A percentile compares a stretch with the other conserved stretches of the same genome.
Conservation (phyloP, 2,888 invertebrate genomes). For the Imbricaverruca yamaguchii region DNA sequence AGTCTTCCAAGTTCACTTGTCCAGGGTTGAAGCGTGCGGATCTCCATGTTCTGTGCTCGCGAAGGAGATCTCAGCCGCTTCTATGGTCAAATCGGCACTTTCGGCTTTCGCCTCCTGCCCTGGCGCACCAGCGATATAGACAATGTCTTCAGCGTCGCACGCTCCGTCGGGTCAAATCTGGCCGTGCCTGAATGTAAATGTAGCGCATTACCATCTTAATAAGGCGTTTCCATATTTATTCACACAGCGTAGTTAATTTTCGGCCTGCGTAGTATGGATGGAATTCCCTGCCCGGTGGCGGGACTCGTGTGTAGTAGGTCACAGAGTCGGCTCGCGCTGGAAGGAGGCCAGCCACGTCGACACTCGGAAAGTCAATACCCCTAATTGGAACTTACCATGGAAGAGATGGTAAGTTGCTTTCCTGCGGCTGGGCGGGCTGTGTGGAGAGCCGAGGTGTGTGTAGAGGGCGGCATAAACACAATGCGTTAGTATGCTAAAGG, state of each 20-base stretch:
- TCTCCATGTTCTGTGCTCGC: too few relatives aligned
- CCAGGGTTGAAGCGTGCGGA: too few relatives aligned
- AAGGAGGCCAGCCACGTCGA: background rate
- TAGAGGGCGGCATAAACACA: background rate
- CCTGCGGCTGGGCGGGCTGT: too few relatives aligned
- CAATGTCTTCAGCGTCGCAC: background rate
- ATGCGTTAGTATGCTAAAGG: background rate
- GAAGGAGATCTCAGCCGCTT: too few relatives aligned
- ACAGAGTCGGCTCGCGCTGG: background rate
- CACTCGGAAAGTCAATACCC: background rate
- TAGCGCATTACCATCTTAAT: background rate
- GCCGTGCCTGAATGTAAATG: background rate
- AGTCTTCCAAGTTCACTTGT: too few relatives aligned
- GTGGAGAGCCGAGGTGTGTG: background rate
- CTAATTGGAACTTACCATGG: background rate
- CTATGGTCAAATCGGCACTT: background rate
- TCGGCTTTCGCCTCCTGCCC: background rate
- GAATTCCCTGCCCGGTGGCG: background rate
- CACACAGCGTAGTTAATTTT: slow-evolving; percentile 1
- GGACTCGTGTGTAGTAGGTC: background rate
- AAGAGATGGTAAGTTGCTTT: too few relatives aligned
- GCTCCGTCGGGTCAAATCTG: background rate
- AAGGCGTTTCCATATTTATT: slow-evolving; percentile 5
- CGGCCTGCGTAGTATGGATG: background rate
- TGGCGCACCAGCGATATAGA: background rate